Evolutionary conservation across 2,888 invertebrate genomes (phyloP), one percentile per base, ranked within the genome.

Genomic region (Cerastoderma edule): DNA sequence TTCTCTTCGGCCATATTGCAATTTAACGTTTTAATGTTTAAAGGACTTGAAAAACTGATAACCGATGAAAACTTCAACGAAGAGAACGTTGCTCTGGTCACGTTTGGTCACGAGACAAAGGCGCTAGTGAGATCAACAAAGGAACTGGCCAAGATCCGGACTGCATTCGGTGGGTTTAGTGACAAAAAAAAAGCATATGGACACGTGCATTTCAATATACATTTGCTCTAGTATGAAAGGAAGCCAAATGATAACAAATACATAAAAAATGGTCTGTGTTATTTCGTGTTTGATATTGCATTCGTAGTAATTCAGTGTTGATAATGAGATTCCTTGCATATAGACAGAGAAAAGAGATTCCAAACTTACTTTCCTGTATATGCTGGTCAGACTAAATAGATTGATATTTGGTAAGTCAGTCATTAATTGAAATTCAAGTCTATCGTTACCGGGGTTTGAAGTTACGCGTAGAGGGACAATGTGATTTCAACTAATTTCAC

Each of bases 81-180:
- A 60, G 60, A 60, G 33, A 60, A 60, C 24, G 60, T 60, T 39
- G 60, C 60, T 4, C 39, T 60, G 35, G 39, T 24, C 6, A 60
- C 60, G 19, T 60, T 60, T 60, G 60, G 60, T 24, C 60, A 60
- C 22, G 60, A 60, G 33, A 60, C 60, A 60, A 60, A 39, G n/a
- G 60, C 27, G 2, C 0, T 39, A 22, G 60, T 60, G 22, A 60
- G 60, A 39, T 39, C 27, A 16, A 60, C 60, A 39, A 60, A 60
- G 39, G 39, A 60, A 13, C 27, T 60, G 27, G 6, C 35, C 8
- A 35, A 2, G 19, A 10, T 60, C 2, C 22, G 60, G 13, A 24
- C 35, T 8, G 24, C 39, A 1, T 60, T 60, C 24, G 39, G 60
- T 60, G 27, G 2, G 60, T 60, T 32, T 1, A 16, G 39, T 16